Evolutionary conservation across 2,888 invertebrate species (phyloP).

Genomic region (Drosophila nr. perissopoda): DNA sequence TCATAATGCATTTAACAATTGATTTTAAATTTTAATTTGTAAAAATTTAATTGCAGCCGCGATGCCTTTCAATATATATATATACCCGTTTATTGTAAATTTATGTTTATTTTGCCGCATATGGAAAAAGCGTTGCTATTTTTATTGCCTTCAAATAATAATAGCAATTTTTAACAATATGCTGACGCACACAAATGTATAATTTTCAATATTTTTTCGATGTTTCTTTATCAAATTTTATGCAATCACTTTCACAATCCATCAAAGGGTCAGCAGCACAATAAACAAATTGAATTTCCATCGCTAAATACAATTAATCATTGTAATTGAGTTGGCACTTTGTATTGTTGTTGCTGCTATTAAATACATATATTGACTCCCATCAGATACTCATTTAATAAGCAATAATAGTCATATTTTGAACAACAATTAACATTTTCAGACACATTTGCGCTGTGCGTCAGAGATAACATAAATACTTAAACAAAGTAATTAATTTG

Average conservation of each 20-base stretch:
- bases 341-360: constrained; percentile 16
- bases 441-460: constrained; percentile 27
- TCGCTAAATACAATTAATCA: constrained; percentile 64
- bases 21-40: constrained; percentile 55
- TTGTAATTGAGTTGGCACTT: constrained; percentile 58
- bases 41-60: constrained; percentile 25
- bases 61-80: not conserved
- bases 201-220: constrained; percentile 17
- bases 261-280: constrained; percentile 47
- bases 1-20: constrained; percentile 34
- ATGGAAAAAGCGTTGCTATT: constrained; percentile 18
- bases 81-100: not conserved
- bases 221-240: constrained; percentile 50
- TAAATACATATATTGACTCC: constrained; percentile 28
- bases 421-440: constrained; percentile 49
- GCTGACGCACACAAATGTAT: constrained; percentile 5
- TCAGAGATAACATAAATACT: constrained; percentile 57
- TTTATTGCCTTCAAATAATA: constrained; percentile 37
- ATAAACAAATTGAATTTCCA: constrained; percentile 67
- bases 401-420: constrained; percentile 36
- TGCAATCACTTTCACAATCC: constrained; percentile 75
- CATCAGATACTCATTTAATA: constrained; percentile 34
- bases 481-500: constrained; percentile 62
- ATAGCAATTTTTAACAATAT: constrained; percentile 12
- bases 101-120: constrained; percentile 30